Evolutionary conservation across 2,797 vertebrate genomes (phyloP).

Genomic region (Perodicticus potto): DNA sequence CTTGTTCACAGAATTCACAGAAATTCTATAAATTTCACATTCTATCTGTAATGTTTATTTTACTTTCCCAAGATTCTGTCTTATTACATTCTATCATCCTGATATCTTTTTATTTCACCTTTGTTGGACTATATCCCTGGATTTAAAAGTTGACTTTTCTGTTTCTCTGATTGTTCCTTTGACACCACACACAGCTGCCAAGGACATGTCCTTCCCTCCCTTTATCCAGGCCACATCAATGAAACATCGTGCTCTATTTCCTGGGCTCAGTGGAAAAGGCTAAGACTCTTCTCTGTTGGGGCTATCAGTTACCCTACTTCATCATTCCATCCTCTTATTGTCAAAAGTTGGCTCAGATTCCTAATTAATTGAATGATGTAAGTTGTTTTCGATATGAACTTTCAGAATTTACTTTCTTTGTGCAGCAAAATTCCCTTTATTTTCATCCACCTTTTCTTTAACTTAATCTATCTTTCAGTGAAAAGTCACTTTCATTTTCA

Average conservation of each 20-base stretch:
- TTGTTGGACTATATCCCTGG: neutral
- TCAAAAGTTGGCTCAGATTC: neutral
- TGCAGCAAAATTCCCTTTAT: neutral
- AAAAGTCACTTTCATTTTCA: neutral
- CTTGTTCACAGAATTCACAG: neutral
- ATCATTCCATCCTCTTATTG: neutral
- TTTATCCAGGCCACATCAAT: neutral
- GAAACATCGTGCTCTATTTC: neutral
- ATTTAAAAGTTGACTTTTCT: neutral
- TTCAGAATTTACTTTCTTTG: neutral
- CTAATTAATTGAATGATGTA: neutral
- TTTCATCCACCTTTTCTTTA: neutral
- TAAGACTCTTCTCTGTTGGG: neutral
- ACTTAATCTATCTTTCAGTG: neutral
- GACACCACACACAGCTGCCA: rapidly evolving
- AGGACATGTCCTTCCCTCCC: neutral
- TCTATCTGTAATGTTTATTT: neutral
- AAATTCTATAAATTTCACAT: neutral
- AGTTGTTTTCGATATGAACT: neutral
- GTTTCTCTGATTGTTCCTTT: neutral
- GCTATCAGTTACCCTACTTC: neutral
- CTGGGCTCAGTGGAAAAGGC: neutral
- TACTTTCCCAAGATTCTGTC: neutral
- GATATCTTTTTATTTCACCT: neutral
- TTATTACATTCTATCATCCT: neutral